These are phyloP conservation scores for Balaeniceps rex DNA, from an alignment of 2,113 vertebrate genomes.

Conservation along the genomic window DNA sequence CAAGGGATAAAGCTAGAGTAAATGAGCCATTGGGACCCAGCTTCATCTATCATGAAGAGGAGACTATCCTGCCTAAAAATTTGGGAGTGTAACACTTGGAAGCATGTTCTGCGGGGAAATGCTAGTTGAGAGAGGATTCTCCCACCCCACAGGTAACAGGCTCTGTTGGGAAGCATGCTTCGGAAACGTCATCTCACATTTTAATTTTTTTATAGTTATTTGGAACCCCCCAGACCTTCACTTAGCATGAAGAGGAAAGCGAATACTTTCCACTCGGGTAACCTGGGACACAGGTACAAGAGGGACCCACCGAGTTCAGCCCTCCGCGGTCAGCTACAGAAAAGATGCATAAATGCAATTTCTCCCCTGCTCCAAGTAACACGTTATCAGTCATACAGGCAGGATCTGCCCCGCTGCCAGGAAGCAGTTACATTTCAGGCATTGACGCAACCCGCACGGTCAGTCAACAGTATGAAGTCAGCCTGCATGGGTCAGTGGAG, in stretches of 20 bases:
- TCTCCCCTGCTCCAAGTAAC: neutral
- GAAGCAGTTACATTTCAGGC: constrained; percentile 24
- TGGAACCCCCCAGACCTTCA: neutral
- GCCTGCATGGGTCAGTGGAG: constrained; percentile 7
- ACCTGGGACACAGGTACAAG: accelerated
- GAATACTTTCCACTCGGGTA: neutral
- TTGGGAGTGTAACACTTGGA: neutral
- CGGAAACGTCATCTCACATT: neutral
- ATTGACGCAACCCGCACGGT: neutral
- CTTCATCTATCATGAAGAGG: neutral
- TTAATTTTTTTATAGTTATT: neutral
- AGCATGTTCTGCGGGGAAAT: neutral
- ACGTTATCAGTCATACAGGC: neutral
- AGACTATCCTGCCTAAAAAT: neutral
- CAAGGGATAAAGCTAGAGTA: neutral
- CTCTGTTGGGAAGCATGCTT: neutral
- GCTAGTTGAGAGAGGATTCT: neutral
- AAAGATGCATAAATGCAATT: neutral
- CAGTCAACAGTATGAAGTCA: constrained; percentile 9
- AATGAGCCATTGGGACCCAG: neutral
- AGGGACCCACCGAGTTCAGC: neutral
- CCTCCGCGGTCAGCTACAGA: neutral
- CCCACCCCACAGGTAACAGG: neutral
- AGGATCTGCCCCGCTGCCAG: neutral
- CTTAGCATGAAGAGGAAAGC: neutral